Evolutionary conservation across 2,888 invertebrate species (phyloP).

Genomic region (Nymphalis polychloros): DNA sequence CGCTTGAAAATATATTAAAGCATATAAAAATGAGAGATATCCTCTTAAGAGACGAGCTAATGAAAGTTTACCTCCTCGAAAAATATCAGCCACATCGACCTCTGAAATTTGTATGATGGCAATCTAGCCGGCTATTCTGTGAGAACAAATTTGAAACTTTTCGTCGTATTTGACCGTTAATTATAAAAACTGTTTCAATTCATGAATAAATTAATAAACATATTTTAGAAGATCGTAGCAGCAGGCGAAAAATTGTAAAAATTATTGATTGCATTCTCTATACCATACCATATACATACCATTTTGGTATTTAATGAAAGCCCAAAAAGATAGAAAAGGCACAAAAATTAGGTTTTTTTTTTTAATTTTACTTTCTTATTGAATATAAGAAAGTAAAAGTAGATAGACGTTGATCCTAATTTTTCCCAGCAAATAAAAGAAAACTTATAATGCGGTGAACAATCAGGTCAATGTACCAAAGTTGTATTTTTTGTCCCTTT

Average conservation of each 20-base stretch:
- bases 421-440: slow-evolving; percentile 9
- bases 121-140: background rate
- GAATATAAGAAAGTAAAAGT: no score
- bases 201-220: background rate
- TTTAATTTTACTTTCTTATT: no score
- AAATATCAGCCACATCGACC: background rate
- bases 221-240: no score
- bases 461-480: slow-evolving; percentile 28
- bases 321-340: no score
- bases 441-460: slow-evolving; percentile 14
- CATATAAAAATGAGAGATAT: background rate
- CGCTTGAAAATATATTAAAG: background rate
- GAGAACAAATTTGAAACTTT: background rate
- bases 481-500: slow-evolving; percentile 34
- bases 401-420: background rate
- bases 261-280: no score
- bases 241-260: no score
- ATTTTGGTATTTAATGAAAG: no score
- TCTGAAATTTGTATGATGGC: background rate
- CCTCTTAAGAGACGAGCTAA: background rate
- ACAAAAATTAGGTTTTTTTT: no score
- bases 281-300: no score
- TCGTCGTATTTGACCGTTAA: no score
- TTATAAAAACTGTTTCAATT: no score
- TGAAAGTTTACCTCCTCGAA: background rate